phyloP scores from a whole-genome alignment of 2,888 invertebrate species.

The Ecdyonurus torrentis region DNA sequence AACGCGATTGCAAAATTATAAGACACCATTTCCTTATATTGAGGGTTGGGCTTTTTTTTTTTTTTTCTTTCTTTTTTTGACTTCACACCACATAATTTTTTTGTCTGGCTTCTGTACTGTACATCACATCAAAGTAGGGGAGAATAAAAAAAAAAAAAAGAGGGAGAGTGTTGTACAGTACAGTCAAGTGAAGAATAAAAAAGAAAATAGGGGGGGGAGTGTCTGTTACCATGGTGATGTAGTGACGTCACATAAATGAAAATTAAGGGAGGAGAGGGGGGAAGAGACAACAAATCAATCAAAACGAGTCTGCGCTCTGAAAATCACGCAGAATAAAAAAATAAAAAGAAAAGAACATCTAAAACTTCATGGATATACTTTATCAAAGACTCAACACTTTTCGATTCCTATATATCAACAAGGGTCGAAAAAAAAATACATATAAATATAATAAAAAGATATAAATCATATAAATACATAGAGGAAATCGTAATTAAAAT shows the following conservation, averaged over 20 bases:
- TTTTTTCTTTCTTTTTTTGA: too few relatives aligned
- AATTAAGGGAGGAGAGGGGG: too few relatives aligned
- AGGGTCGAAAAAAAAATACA: background rate
- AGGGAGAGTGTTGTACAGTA: too few relatives aligned
- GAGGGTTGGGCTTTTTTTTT: background rate
- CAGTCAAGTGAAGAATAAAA: too few relatives aligned
- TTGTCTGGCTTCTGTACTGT: too few relatives aligned
- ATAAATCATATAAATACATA: too few relatives aligned
- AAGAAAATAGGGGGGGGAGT: background rate
- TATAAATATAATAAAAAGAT: too few relatives aligned
- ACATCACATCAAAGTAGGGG: too few relatives aligned
- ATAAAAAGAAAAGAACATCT: background rate
- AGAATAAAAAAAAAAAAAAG: too few relatives aligned
- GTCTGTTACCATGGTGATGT: background rate
- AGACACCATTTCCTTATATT: background rate
- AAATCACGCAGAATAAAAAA: background rate
- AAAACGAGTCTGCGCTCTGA: background rate
- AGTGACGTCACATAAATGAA: background rate
- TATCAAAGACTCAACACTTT: background rate
- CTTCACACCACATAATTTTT: too few relatives aligned
- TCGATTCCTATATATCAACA: background rate
- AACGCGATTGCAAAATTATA: background rate
- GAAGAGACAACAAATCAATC: background rate
- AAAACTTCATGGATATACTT: background rate
- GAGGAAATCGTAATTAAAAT: too few relatives aligned